phyloP scores from a whole-genome alignment of 1,140 invertebrate species.

The Drosophila elegans region DNA sequence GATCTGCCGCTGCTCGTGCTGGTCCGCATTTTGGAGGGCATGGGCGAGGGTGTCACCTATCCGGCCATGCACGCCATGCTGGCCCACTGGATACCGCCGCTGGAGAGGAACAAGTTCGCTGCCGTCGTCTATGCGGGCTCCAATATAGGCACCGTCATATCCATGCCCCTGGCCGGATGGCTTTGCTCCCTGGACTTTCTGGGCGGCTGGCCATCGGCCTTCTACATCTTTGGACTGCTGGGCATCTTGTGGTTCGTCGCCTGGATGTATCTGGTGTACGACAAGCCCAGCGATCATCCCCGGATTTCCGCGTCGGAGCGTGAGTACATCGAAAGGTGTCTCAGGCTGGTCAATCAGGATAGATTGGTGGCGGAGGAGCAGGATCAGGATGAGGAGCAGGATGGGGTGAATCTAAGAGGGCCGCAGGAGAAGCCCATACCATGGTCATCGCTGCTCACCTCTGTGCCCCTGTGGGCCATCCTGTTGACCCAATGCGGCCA shows the following conservation, averaged over 20 bases:
- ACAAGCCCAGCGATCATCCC: constrained; percentile 92
- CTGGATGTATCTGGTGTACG: constrained; percentile 90
- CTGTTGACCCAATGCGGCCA: constrained; percentile 95
- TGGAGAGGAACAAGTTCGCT: constrained; percentile 92
- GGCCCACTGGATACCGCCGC: constrained; percentile 92
- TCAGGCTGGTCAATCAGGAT: constrained; percentile 53
- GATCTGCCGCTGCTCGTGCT: constrained; percentile 90
- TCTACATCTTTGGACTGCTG: constrained; percentile 91
- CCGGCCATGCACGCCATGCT: constrained; percentile 93
- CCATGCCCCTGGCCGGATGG: constrained; percentile 90
- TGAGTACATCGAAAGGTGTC: constrained; percentile 88
- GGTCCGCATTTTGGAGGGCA: constrained; percentile 92
- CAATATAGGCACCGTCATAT: constrained; percentile 90
- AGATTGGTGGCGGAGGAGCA: background rate
- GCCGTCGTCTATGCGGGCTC: constrained; percentile 91
- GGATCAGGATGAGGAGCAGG: constrained; percentile 58
- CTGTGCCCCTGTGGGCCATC: constrained; percentile 94
- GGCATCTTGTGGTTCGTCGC: constrained; percentile 92
- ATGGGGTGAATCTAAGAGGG: background rate
- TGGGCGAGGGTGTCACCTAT: constrained; percentile 94
- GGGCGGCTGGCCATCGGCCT: constrained; percentile 92
- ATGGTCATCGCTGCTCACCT: constrained; percentile 92
- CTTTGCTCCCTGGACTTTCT: constrained; percentile 88
- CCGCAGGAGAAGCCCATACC: constrained; percentile 85
- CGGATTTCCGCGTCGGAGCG: constrained; percentile 90